These are phyloP conservation scores for Phoxinus dragarum DNA, from an alignment of 2,797 vertebrate species.

Conservation along the genomic window DNA sequence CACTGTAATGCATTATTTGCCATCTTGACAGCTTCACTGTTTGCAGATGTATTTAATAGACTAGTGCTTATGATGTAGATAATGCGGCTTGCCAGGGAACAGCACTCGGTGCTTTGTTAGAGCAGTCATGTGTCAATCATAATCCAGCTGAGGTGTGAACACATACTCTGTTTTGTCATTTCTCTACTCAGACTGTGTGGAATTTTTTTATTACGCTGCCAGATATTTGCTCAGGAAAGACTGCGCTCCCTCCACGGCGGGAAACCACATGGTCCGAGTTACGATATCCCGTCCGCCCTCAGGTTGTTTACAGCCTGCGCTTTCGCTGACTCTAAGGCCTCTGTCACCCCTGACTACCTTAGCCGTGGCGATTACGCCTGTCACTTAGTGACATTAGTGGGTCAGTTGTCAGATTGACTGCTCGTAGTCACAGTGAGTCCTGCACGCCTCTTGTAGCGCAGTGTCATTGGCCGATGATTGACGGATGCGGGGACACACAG, in stretches of 20 bases:
- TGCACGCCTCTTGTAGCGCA: slow-evolving; percentile 35
- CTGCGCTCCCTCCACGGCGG: neutral
- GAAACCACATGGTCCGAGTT: slow-evolving; percentile 51
- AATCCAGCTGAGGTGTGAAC: slow-evolving; percentile 37
- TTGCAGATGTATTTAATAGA: slow-evolving; percentile 44
- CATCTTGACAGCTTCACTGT: slow-evolving; percentile 39
- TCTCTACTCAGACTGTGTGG: slow-evolving; percentile 29
- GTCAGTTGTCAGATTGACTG: slow-evolving; percentile 71
- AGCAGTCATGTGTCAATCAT: slow-evolving; percentile 49
- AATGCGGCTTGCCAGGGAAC: slow-evolving; percentile 32
- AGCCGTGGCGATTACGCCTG: slow-evolving; percentile 52
- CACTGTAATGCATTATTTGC: slow-evolving; percentile 24
- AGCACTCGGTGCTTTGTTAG: slow-evolving; percentile 36
- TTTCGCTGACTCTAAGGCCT: slow-evolving; percentile 71
- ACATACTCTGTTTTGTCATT: slow-evolving; percentile 42
- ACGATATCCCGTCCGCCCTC: slow-evolving; percentile 42
- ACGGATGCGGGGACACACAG: slow-evolving; percentile 44
- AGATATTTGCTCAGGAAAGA: slow-evolving; percentile 30
- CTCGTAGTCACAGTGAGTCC: slow-evolving; percentile 66
- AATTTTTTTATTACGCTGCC: slow-evolving; percentile 16
- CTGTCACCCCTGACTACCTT: slow-evolving; percentile 72
- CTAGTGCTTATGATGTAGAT: slow-evolving; percentile 46
- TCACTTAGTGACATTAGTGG: slow-evolving; percentile 74
- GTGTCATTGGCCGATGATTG: slow-evolving; percentile 53
- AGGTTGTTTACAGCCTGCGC: slow-evolving; percentile 67